Conservation (phyloP, 2,888 invertebrate genomes). For the Ferdinandea cuprea region DNA sequence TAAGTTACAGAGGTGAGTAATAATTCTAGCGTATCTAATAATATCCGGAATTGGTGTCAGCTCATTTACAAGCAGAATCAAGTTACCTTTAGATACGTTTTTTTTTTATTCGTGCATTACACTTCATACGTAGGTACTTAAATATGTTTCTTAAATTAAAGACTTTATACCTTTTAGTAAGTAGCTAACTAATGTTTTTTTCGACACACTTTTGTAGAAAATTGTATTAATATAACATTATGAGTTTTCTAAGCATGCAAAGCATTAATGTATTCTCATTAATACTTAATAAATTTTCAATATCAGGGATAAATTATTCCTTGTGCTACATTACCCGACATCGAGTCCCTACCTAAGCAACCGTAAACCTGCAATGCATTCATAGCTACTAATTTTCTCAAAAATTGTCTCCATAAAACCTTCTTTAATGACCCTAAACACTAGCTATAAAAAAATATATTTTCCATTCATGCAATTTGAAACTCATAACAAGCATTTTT, state of each 20-base stretch:
- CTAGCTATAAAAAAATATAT: constrained; percentile 31
- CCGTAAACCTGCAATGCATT: constrained; percentile 33
- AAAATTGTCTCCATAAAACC: constrained; percentile 8
- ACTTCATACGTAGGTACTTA: no score
- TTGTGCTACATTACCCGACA: constrained; percentile 38
- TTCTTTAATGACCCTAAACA: constrained; percentile 3
- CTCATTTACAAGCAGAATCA: no score
- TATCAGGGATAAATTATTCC: constrained; percentile 41
- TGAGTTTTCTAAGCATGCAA: constrained; percentile 2
- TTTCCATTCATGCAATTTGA: constrained; percentile 37
- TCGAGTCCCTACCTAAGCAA: constrained; percentile 4
- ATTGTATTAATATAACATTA: no score
- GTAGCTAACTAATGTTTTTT: no score
- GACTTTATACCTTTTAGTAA: no score
- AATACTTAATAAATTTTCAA: constrained; percentile 38
- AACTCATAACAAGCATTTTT: constrained; percentile 45
- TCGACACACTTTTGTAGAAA: no score
- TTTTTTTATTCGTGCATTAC: no score
- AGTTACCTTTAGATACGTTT: no score
- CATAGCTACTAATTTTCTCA: constrained; percentile 12
- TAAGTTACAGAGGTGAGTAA: no score
- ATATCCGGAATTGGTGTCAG: no score
- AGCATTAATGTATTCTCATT: constrained; percentile 33
- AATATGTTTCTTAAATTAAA: no score
- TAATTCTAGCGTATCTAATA: no score